Evolutionary conservation across 1,140 invertebrate genomes (phyloP).

Genomic region (Drosophila auraria): DNA sequence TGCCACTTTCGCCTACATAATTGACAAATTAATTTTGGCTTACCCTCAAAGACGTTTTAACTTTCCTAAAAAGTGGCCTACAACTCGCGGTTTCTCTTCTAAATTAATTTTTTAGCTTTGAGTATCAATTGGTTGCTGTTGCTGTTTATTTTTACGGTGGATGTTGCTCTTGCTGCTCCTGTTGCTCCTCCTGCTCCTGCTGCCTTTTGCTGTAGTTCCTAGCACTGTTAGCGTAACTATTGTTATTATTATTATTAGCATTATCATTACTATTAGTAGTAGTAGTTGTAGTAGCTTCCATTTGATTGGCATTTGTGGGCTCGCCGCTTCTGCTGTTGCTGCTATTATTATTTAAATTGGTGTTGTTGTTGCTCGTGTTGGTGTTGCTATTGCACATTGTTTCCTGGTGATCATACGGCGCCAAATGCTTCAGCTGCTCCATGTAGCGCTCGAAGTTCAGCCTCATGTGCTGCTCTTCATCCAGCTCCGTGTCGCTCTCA

Average conservation of each 20-base stretch:
- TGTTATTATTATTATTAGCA: conserved; percentile 51
- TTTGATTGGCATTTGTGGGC: conserved; percentile 76
- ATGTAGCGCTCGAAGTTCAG: conserved; percentile 70
- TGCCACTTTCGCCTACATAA: conserved; percentile 50
- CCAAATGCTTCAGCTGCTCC: conserved; percentile 69
- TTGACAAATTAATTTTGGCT: conserved; percentile 81
- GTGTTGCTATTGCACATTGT: conserved; percentile 71
- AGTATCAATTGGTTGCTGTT: conserved; percentile 75
- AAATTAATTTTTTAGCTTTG: conserved; percentile 47
- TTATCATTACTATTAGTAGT: conserved; percentile 45
- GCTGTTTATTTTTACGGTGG: conserved; percentile 15
- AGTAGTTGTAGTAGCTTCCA: conserved; percentile 74
- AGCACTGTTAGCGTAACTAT: conserved; percentile 52
- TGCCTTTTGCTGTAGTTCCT: conserved; percentile 67
- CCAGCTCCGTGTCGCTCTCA: conserved; percentile 73
- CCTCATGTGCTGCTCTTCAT: conserved; percentile 59
- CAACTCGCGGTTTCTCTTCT: conserved; percentile 39
- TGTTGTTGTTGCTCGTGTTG: conserved; percentile 27
- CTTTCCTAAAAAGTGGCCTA: conserved; percentile 60
- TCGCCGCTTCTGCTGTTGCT: conserved; percentile 54
- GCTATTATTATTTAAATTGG: conserved; percentile 26
- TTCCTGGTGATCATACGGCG: conserved; percentile 43
- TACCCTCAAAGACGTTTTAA: conserved; percentile 75
- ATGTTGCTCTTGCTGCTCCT: conserved; percentile 20
- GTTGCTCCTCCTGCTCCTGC: conserved; percentile 20